Evolutionary conservation across 2,888 invertebrate genomes (phyloP).

Genomic region (Sphaeridia pumilis): DNA sequence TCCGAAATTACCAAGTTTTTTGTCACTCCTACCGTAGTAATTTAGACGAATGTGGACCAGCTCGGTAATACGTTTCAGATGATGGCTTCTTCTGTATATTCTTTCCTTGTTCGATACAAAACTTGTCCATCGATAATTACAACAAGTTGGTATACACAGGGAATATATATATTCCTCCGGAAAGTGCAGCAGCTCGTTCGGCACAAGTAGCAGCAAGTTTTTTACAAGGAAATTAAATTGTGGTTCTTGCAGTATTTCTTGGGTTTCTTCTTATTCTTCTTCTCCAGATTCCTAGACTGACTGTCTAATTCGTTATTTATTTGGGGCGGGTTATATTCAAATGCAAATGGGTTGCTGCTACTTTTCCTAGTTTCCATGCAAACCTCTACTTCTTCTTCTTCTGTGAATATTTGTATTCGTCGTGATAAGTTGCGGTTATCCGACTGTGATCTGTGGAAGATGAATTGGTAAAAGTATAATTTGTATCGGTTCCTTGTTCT

Average conservation of each 20-base stretch:
- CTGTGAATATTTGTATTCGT: no score
- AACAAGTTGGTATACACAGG: no score
- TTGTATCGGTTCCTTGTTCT: conserved; percentile 22
- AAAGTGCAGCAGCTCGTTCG: conserved; percentile 1
- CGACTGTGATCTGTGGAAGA: conserved; percentile 17
- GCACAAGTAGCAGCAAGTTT: not conserved
- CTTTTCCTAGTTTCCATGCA: no score
- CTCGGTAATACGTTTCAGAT: no score
- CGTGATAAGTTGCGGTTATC: not conserved
- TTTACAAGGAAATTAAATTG: not conserved
- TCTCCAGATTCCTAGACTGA: not conserved
- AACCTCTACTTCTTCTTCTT: no score
- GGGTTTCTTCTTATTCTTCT: not conserved
- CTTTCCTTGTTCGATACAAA: no score
- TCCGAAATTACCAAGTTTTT: no score
- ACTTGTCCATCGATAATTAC: no score
- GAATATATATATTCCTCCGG: conserved; percentile 13
- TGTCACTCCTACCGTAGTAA: no score
- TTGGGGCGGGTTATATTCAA: conserved; percentile 25
- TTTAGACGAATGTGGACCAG: no score
- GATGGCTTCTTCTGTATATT: no score
- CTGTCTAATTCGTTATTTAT: not conserved
- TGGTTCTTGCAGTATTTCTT: not conserved
- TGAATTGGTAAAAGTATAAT: conserved; percentile 30
- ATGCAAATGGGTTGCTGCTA: conserved; percentile 28